Conservation (phyloP, 1,140 invertebrate genomes). For the Cotesia glomerata region DNA sequence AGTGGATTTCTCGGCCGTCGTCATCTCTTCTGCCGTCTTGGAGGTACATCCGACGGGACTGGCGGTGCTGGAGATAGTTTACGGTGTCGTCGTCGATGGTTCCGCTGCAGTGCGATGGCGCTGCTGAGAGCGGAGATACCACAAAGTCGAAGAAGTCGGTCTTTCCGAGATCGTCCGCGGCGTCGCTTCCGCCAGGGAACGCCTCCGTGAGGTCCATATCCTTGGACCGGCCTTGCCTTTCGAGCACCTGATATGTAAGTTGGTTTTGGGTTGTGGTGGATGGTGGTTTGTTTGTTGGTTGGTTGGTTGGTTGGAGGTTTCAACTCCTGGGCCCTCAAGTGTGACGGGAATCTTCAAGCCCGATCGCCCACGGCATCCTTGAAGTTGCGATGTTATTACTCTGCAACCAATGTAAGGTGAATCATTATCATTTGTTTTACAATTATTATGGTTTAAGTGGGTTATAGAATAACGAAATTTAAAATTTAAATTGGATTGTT, state of each 20-base stretch:
- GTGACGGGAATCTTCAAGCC: slow-evolving; percentile 32
- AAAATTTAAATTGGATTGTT: no score
- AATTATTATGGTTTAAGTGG: background rate
- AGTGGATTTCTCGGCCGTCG: slow-evolving; percentile 39
- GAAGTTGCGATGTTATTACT: slow-evolving; percentile 23
- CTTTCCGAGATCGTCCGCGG: slow-evolving; percentile 74
- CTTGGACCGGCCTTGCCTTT: slow-evolving; percentile 2
- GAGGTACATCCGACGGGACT: slow-evolving; percentile 40
- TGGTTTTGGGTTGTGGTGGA: background rate
- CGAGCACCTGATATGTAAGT: background rate
- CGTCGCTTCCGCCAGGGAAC: slow-evolving; percentile 62
- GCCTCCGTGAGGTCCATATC: slow-evolving; percentile 80
- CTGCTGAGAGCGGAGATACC: slow-evolving; percentile 70
- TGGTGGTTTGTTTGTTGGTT: no score
- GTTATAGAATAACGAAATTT: no score
- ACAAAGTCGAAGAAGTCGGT: slow-evolving; percentile 88
- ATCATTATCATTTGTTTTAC: slow-evolving; percentile 13
- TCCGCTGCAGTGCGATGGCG: slow-evolving; percentile 67
- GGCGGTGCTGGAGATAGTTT: slow-evolving; percentile 43
- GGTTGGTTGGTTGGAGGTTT: background rate
- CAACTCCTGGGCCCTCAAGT: slow-evolving; percentile 28
- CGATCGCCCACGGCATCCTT: slow-evolving; percentile 46
- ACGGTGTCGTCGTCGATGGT: slow-evolving; percentile 52
- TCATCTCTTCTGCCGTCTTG: slow-evolving; percentile 50
- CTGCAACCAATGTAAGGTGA: slow-evolving; percentile 33